phyloP scores from a whole-genome alignment of 2,113 vertebrate species.

The western clawed frog (Xenopus tropicalis) region UCB_Xtro_10.0 CM004446.2:111241501-111242000 shows the following conservation, averaged over 20 bases:
- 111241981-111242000: too few species aligned
- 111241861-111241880: too few species aligned
- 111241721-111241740: constrained; percentile 26
- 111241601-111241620: constrained; percentile 80
- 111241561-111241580: constrained; percentile 81
- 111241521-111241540: constrained; percentile 70
- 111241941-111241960: too few species aligned
- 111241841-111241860: too few species aligned
- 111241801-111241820: too few species aligned
- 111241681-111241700: constrained; percentile 21
- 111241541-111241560: constrained; percentile 77
- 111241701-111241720: constrained; percentile 13
- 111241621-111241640: constrained; percentile 83
- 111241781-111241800: too few species aligned
- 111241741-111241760: constrained; percentile 27
- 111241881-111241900: too few species aligned
- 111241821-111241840: too few species aligned
- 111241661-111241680: constrained; percentile 70
- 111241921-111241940: too few species aligned
- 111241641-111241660: constrained; percentile 80
- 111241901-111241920: too few species aligned
- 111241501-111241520: constrained; percentile 72
- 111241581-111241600: constrained; percentile 85
- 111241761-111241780: constrained; percentile 4
- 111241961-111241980: too few species aligned